Base-by-base conservation (phyloP, 2,113 vertebrate species). In the Anarrhichthys ocellatus region DNA sequence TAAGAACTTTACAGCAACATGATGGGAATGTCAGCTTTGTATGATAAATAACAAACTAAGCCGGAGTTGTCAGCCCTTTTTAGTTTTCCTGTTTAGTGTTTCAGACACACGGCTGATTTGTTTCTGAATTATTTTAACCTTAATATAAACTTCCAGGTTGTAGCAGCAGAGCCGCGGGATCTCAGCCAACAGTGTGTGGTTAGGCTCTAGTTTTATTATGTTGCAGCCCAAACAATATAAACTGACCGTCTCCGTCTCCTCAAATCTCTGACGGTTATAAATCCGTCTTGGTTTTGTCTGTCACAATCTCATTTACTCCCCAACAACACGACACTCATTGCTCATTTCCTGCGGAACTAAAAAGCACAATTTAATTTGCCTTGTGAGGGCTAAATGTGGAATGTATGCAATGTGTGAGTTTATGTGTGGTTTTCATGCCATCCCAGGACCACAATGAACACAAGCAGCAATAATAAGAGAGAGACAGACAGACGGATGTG, bases 291-390 rank as follows among this genome's bases (percentile, higher is more conserved):
- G 40, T 58, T 68, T 69, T 40, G 0, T 42, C 58, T 61, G 20
- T 22, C 8, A 24, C 32, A 14, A 29, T 73, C 58, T 68, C 27
- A 58, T 82, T 76, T 64, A 18, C 58, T 40, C 50, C 10, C 40
- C 10, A 27, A 61, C 64, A 29, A 34, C 65, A 24, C 48, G 38
- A 73, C 71, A 63, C 56, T 79, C 48, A 17, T 17, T 52, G 78
- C 73, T 79, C 69, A 34, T 88, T 90, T 92, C 87, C 88, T 81
- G 78, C 29, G 14, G 58, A 84, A 72, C 69, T 50, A 6, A 59
- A 87, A 85, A 67, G 73, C 50, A 48, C 46, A 14, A 59, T 85
- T 87, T 83, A 63, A 88, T 87, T 87, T 69, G 46, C 64, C 85
- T 87, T 29, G 4, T 89, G 86, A 86, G 61, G 50, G 63, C 46